Base-by-base conservation (phyloP, 2,888 invertebrate genomes). In the Ennomos fuscantarius region DNA sequence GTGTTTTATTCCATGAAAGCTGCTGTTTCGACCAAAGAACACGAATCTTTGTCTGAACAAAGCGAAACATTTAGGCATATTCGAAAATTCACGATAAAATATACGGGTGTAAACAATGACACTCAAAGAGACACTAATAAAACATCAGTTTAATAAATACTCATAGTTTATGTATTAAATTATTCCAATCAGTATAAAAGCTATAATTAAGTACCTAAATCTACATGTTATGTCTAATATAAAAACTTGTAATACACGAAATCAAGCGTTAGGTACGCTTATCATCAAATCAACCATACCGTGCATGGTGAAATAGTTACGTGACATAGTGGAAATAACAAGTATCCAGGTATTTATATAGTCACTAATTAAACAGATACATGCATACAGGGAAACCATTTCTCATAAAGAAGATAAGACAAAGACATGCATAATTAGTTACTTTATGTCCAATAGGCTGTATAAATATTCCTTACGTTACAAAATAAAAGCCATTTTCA, bases 1-100 rank as follows among this genome's bases (percentile, higher is more conserved):
- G 76, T 93, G 94, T 59, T 88, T 87, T 33, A 94, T 82, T 3
- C 95, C 95, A 69, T 95, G 95, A 12, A 89, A 69, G 1, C 78
- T 74, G 59, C 87, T 86, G 32, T 84, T 83, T 32, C 73, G 69
- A 8, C 83, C 86, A 50, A 87, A 84, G 66, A 74, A 82, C 36
- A 79, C 35, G 47, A 84, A 65, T 55, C 79, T 72, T n/a, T 67
- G 52, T 53, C 43, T 61, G 8, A 65, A 48, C 34, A 13, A 41
- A 13, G 37, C 13, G 8, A 39, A 10, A 37, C 37, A 45, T 39
- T 13, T 12, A 11, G 24, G 5, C 51, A 46, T 52, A 45, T 8
- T 53, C 1, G n/a, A n/a, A 10, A 34, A 24, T 44, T 13, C 8
- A 40, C 15, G 11, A 36, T 6, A 8, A 39, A 8, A 13, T 39